Base-by-base conservation (phyloP, 2,797 vertebrate genomes). In the Rhinophrynus dorsalis region DNA sequence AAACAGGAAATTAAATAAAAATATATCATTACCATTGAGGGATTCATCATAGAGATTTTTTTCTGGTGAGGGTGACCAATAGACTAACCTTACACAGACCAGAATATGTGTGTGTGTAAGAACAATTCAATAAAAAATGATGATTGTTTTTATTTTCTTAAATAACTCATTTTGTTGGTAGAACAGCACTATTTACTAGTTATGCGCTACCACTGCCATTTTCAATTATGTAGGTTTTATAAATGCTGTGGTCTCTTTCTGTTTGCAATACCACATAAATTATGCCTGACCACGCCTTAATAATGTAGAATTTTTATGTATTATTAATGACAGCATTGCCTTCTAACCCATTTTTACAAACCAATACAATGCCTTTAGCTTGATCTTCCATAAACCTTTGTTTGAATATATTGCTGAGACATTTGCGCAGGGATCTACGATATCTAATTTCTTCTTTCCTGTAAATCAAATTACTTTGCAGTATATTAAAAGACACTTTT, bases 331-430 rank as follows among this genome's bases (percentile, higher is more conserved):
- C 20, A 5, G 13, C 23, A 57, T 47, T 23, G 52, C 15, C 12
- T 56, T 58, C 42, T 47, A 35, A 56, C 10, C 17, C 50, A 50
- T 23, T 38, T n/a, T 48, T 42, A 27, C 12, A 35, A 65, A 64
- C 42, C 18, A n/a, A 42, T 20, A 17, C 42, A 50, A 32, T 38
- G 48, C 61, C 27, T 26, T 51, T 21, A 38, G 33, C 50, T 24
- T 51, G 29, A 58, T 37, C 26, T 27, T 64, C 30, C 12, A 64
- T 48, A 70, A 45, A 56, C 33, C 20, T 52, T n/a, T 64, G 50
- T 37, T 56, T 48, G 27, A 57, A 71, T 71, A 56, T 55, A 57
- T 29, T 63, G 68, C 68, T 56, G 68, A 71, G 54, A 45, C 50
- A 63, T 63, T 30, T 63, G 37, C 58, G 44, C 17, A 11, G 67